Conservation (phyloP, 1,140 invertebrate genomes). For the Heliothis virescens region DNA sequence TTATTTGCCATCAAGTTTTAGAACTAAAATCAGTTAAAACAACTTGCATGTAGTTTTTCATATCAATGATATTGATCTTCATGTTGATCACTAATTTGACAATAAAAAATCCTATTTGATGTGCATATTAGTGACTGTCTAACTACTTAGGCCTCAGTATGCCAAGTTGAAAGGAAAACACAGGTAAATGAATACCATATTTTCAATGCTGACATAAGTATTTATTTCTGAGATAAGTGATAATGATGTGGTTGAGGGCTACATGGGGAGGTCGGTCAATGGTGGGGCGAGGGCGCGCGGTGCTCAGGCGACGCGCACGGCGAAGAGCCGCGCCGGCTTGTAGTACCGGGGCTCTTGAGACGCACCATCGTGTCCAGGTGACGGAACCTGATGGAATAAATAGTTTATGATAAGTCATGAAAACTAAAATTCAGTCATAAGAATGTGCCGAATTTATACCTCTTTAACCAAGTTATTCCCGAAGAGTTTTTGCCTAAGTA, state of each 20-base stretch:
- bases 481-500: background rate
- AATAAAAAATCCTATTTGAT: no score
- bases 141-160: background rate
- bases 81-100: no score
- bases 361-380: slow-evolving; percentile 93
- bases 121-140: no score
- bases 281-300: slow-evolving; percentile 74
- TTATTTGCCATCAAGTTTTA: no score
- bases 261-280: slow-evolving; percentile 57
- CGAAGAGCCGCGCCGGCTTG: slow-evolving; percentile 86
- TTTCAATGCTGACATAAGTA: slow-evolving; percentile 56
- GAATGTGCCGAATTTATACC: no score
- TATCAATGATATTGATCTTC: no score
- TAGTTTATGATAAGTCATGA: background rate
- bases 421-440: no score
- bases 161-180: background rate
- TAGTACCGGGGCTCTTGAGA: slow-evolving; percentile 87
- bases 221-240: slow-evolving; percentile 53
- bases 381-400: slow-evolving; percentile 88
- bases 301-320: slow-evolving; percentile 87
- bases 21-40: no score
- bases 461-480: no score
- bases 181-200: slow-evolving; percentile 9
- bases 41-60: no score
- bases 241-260: slow-evolving; percentile 17